These are phyloP conservation scores for Chinchilla lanigera DNA, from an alignment of 2,113 vertebrate genomes.

Conservation along the genomic window DNA sequence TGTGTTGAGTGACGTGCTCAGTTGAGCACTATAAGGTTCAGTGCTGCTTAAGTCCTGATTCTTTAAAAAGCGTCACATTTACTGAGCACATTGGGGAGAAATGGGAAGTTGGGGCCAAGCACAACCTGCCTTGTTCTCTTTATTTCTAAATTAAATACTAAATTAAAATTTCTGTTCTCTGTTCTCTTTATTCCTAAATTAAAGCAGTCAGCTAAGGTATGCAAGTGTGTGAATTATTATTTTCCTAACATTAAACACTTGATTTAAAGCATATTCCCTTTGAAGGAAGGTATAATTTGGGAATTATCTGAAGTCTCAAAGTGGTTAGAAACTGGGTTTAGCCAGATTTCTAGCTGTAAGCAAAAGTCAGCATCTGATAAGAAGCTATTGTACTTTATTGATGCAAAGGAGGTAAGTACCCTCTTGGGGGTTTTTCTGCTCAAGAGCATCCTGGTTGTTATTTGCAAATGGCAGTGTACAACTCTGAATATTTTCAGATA, in stretches of 20 bases:
- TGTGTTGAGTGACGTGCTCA: constrained; percentile 59
- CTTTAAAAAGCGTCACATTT: constrained; percentile 30
- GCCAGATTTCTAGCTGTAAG: constrained; percentile 81
- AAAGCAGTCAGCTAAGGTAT: constrained; percentile 57
- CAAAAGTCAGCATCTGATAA: constrained; percentile 82
- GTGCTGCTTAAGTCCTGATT: constrained; percentile 52
- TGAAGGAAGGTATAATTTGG: constrained; percentile 81
- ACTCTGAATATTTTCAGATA: constrained; percentile 72
- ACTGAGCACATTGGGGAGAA: background rate
- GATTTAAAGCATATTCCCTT: constrained; percentile 79
- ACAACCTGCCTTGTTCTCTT: background rate
- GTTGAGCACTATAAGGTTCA: constrained; percentile 14
- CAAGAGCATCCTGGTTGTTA: constrained; percentile 76
- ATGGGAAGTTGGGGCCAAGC: background rate
- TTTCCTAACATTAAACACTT: constrained; percentile 77
- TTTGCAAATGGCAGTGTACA: constrained; percentile 66
- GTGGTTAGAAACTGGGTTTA: constrained; percentile 75
- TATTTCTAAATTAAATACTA: constrained; percentile 59
- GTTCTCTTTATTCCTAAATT: constrained; percentile 62
- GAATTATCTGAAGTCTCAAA: constrained; percentile 80
- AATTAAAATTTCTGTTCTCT: background rate
- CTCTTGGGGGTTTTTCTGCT: constrained; percentile 76
- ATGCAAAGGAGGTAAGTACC: constrained; percentile 75
- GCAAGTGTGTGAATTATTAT: constrained; percentile 68
- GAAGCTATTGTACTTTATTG: constrained; percentile 80